These are phyloP conservation scores for Balearica regulorum DNA, from an alignment of 2,797 vertebrate species.

Conservation along the genomic window DNA sequence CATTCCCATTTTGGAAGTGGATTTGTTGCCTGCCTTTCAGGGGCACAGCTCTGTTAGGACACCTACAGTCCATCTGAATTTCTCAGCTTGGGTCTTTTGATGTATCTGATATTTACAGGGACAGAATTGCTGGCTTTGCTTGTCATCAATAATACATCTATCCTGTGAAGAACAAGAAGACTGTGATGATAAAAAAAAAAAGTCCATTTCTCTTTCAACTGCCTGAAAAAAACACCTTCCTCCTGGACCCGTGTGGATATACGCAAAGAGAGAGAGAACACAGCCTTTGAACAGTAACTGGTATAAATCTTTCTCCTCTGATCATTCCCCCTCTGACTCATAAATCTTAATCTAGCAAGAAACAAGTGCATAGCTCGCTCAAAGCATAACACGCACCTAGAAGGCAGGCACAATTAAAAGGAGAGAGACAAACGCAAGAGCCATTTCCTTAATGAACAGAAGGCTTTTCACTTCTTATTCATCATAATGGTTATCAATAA, in stretches of 20 bases:
- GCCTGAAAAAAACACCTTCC: neutral
- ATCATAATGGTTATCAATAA: neutral
- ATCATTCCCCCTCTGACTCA: neutral
- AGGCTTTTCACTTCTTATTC: neutral
- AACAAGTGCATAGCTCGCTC: neutral
- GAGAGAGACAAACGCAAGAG: neutral
- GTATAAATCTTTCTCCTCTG: neutral
- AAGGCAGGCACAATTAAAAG: neutral
- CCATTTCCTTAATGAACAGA: neutral
- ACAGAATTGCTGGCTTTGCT: neutral
- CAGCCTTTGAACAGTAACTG: neutral
- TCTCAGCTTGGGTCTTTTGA: neutral
- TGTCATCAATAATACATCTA: conserved; percentile 19
- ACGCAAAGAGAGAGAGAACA: neutral
- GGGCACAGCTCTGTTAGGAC: neutral
- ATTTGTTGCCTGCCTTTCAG: neutral
- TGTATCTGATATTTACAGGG: neutral
- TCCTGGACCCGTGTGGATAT: neutral
- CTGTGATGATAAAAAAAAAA: neutral
- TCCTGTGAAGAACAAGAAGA: neutral
- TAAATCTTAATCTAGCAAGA: neutral
- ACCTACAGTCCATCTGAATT: neutral
- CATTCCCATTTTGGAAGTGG: neutral
- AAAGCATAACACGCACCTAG: neutral
- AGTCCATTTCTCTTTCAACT: neutral